A percentile compares a stretch with the other conserved stretches of the same genome.
phyloP scores from a whole-genome alignment of 2,113 vertebrate genomes.

The Lates calcarifer region DNA sequence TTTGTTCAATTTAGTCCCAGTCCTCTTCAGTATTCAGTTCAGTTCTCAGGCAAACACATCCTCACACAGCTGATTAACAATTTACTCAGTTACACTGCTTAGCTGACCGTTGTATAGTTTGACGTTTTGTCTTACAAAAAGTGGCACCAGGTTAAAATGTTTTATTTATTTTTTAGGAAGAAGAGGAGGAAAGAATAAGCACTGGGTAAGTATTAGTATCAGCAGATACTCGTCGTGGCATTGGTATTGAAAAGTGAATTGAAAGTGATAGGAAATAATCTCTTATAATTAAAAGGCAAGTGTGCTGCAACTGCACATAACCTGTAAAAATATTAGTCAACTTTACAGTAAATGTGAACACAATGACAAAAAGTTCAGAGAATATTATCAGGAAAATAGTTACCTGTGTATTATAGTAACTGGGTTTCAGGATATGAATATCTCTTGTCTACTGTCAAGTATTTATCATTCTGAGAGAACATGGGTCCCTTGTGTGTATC shows the following conservation, averaged over 20 bases:
- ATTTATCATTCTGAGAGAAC: slow-evolving; percentile 36
- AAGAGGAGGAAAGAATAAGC: background rate
- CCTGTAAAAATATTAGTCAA: background rate
- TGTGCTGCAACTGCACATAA: too few relatives aligned
- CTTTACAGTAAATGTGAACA: background rate
- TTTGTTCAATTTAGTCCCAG: background rate
- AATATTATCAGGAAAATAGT: background rate
- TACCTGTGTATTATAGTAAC: slow-evolving; percentile 12
- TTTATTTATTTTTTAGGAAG: background rate
- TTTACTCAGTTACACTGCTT: background rate
- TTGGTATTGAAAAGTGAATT: background rate
- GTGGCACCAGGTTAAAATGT: background rate
- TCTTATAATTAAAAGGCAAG: too few relatives aligned
- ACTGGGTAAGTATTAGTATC: background rate
- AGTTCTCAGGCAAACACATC: background rate
- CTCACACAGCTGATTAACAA: background rate
- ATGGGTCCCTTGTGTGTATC: slow-evolving; percentile 47
- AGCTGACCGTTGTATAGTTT: background rate
- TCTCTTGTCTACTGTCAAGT: slow-evolving; percentile 14
- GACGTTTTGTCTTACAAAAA: slow-evolving; percentile 9
- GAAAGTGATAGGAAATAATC: background rate
- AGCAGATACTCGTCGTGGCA: background rate
- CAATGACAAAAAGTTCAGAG: background rate
- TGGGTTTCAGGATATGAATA: background rate
- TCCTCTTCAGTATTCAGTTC: background rate